Percentiles rank a stretch among this genome's conserved stretches.
Conservation (phyloP, 2,888 invertebrate species). For the Pyralis farinalis region DNA sequence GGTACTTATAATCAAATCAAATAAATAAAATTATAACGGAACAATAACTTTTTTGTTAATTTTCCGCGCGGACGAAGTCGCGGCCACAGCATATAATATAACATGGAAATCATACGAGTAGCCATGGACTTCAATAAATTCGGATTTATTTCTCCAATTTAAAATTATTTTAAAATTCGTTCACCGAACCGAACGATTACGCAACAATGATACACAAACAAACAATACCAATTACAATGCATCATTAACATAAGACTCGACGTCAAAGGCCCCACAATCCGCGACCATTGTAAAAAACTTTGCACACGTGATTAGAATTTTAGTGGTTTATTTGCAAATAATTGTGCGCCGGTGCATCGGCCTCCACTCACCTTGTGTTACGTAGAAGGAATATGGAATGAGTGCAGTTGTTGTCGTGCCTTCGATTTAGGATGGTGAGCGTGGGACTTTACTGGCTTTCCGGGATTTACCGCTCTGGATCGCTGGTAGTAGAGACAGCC, state of each 20-base stretch:
- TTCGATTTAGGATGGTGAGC: slow-evolving; percentile 10
- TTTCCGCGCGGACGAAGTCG: too few relatives aligned
- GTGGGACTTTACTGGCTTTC: slow-evolving; percentile 30
- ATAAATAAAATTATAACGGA: too few relatives aligned
- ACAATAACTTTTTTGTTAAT: too few relatives aligned
- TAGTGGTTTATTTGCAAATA: slow-evolving; percentile 60
- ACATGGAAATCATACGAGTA: too few relatives aligned
- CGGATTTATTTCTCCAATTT: too few relatives aligned
- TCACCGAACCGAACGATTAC: slow-evolving; percentile 30
- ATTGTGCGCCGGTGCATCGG: slow-evolving; percentile 60
- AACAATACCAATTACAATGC: slow-evolving; percentile 40
- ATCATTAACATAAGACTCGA: slow-evolving; percentile 51
- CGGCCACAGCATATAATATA: too few relatives aligned
- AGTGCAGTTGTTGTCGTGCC: slow-evolving; percentile 25
- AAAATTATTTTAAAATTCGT: too few relatives aligned
- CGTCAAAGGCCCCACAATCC: slow-evolving; percentile 32
- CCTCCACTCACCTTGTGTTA: slow-evolving; percentile 66
- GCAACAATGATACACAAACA: slow-evolving; percentile 46
- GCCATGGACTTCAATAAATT: too few relatives aligned
- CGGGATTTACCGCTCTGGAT: too few relatives aligned
- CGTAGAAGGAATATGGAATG: slow-evolving; percentile 53
- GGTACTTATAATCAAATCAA: too few relatives aligned
- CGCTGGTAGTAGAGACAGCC: too few relatives aligned
- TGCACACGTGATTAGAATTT: slow-evolving; percentile 53
- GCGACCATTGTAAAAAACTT: slow-evolving; percentile 30